A percentile compares a stretch with the other conserved stretches of the same genome.
Conservation (phyloP, 2,888 invertebrate genomes). For the Galerucella pusilla region DNA sequence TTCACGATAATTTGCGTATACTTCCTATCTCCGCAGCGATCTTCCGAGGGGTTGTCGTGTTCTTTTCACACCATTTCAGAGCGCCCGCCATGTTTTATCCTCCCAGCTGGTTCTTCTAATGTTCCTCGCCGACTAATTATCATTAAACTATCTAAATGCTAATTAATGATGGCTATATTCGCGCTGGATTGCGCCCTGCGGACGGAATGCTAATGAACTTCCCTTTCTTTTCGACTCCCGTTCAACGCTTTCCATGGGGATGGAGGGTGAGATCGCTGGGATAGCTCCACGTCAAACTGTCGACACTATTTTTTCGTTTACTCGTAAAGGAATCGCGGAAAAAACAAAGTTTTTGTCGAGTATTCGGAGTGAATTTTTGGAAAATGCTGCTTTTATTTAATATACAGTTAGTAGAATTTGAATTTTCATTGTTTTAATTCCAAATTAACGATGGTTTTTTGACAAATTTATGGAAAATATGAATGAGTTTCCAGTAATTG, state of each 20-base stretch:
- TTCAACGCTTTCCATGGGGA: slow-evolving; percentile 41
- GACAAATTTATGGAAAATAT: no score
- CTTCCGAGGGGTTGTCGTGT: slow-evolving; percentile 51
- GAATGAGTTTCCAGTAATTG: no score
- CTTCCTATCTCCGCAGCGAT: slow-evolving; percentile 39
- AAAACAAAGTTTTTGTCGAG: no score
- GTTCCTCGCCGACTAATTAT: slow-evolving; percentile 66
- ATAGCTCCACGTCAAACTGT: slow-evolving; percentile 28
- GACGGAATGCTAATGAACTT: slow-evolving; percentile 66
- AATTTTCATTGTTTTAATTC: no score
- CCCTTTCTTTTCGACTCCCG: slow-evolving; percentile 47
- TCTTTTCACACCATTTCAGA: slow-evolving; percentile 66
- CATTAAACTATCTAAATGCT: slow-evolving; percentile 69
- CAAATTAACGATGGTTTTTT: no score
- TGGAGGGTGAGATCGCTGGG: slow-evolving; percentile 20
- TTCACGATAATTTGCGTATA: slow-evolving; percentile 59
- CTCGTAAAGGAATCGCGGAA: background rate
- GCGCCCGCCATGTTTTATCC: slow-evolving; percentile 60
- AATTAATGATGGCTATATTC: slow-evolving; percentile 68
- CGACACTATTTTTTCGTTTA: slow-evolving; percentile 26
- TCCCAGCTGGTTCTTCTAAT: slow-evolving; percentile 62
- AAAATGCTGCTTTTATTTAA: background rate
- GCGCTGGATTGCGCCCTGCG: slow-evolving; percentile 63
- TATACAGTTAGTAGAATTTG: no score
- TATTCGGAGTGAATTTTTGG: no score